Conservation (phyloP, 2,113 vertebrate genomes). For the Amblyopsis rosae region DNA sequence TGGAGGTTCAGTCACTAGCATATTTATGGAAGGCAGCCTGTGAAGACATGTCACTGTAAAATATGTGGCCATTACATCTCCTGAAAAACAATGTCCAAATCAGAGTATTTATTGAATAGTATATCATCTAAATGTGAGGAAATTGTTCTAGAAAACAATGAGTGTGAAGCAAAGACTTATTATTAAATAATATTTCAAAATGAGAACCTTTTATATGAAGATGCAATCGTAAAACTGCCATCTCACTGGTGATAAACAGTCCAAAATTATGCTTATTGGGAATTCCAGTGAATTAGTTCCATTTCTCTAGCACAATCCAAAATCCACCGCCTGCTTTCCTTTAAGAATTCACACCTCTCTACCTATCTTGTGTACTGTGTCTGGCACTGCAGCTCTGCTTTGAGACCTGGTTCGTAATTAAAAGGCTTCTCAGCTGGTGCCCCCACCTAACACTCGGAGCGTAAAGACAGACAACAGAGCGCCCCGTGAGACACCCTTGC, state of each 20-base stretch:
- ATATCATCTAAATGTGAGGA: slow-evolving; percentile 33
- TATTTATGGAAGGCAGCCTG: slow-evolving; percentile 34
- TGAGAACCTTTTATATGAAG: neutral
- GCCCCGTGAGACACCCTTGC: slow-evolving; percentile 39
- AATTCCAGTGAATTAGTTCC: slow-evolving; percentile 46
- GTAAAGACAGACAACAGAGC: slow-evolving; percentile 45
- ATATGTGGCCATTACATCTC: slow-evolving; percentile 65
- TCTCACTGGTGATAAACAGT: slow-evolving; percentile 48
- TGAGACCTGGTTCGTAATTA: slow-evolving; percentile 68
- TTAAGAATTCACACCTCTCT: slow-evolving; percentile 61
- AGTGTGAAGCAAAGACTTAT: slow-evolving; percentile 9
- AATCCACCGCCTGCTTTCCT: slow-evolving; percentile 49
- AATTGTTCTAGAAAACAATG: slow-evolving; percentile 16
- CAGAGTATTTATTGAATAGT: slow-evolving; percentile 46
- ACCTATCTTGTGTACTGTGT: slow-evolving; percentile 58
- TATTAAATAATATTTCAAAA: neutral
- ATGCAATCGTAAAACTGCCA: slow-evolving; percentile 19
- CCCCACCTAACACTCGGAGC: slow-evolving; percentile 32
- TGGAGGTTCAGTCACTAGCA: too few species aligned
- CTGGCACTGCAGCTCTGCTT: slow-evolving; percentile 45
- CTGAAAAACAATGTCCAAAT: slow-evolving; percentile 56
- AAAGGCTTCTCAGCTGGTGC: slow-evolving; percentile 59
- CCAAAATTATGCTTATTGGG: slow-evolving; percentile 45
- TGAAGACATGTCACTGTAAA: slow-evolving; percentile 68
- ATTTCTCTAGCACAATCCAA: slow-evolving; percentile 58